phyloP scores from a whole-genome alignment of 2,888 invertebrate genomes.

The Tenodera sinensis region DNA sequence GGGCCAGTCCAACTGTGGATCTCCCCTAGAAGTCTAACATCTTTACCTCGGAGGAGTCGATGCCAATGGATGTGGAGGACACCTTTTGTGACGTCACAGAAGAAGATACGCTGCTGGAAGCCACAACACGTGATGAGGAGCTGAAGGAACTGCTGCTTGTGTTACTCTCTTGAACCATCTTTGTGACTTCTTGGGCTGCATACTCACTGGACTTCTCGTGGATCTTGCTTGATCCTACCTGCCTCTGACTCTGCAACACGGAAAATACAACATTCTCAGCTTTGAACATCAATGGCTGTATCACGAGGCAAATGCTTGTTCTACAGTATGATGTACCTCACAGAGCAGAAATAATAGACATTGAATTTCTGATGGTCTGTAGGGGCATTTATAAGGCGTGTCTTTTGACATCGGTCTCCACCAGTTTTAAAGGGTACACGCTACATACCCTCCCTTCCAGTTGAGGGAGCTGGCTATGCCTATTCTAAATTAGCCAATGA shows the following conservation, averaged over 20 bases:
- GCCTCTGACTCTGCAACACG: constrained; percentile 41
- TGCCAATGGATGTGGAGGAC: constrained; percentile 18
- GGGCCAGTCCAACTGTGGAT: not conserved
- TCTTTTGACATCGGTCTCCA: too few species aligned
- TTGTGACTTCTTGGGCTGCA: constrained; percentile 42
- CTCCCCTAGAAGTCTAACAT: constrained; percentile 22
- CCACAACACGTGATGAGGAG: constrained; percentile 21
- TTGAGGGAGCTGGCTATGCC: too few species aligned
- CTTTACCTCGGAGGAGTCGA: constrained; percentile 26
- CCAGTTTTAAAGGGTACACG: too few species aligned
- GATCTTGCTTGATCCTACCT: constrained; percentile 43
- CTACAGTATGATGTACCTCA: too few species aligned
- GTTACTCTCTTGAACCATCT: constrained; percentile 42
- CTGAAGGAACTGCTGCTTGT: constrained; percentile 32
- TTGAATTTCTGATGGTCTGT: too few species aligned
- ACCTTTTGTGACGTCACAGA: constrained; percentile 4
- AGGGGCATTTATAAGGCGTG: too few species aligned
- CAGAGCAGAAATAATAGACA: too few species aligned
- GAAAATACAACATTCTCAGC: too few species aligned
- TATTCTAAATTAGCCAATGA: too few species aligned
- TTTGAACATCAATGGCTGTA: too few species aligned
- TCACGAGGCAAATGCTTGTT: too few species aligned
- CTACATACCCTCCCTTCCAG: too few species aligned
- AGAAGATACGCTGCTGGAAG: constrained; percentile 20
- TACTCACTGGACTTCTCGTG: constrained; percentile 44